phyloP scores from a whole-genome alignment of 2,113 vertebrate species.

The Caloenas nicobarica region DNA sequence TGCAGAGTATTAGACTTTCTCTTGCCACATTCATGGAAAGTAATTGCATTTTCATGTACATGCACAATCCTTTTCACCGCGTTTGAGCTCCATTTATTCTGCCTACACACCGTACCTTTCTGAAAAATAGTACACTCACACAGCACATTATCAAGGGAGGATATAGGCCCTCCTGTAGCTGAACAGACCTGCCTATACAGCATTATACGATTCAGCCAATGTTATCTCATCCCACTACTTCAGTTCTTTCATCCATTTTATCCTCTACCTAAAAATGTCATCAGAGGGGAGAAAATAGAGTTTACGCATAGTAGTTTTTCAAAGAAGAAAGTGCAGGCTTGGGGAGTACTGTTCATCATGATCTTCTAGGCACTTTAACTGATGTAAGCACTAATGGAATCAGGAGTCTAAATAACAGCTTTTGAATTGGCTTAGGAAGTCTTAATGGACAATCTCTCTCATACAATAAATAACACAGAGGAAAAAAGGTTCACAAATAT shows the following conservation, averaged over 20 bases:
- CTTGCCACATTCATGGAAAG: background rate
- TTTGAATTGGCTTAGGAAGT: constrained; percentile 30
- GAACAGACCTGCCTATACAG: background rate
- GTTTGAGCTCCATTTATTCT: constrained; percentile 20
- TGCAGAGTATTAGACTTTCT: background rate
- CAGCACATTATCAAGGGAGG: background rate
- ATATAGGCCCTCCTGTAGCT: background rate
- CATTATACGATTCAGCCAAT: background rate
- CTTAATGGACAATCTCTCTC: constrained; percentile 7
- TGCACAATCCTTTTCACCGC: background rate
- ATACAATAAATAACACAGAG: constrained; percentile 6
- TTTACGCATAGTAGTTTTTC: background rate
- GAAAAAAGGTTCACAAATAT: background rate
- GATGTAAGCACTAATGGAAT: constrained; percentile 47
- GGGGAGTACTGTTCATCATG: background rate
- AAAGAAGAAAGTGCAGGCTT: constrained; percentile 7
- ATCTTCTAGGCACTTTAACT: constrained; percentile 45
- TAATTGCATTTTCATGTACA: constrained; percentile 37
- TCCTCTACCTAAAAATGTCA: constrained; percentile 9
- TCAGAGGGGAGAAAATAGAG: background rate
- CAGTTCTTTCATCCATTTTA: background rate
- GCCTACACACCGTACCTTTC: background rate
- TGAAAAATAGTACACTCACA: background rate
- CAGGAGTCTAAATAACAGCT: constrained; percentile 36
- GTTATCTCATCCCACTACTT: background rate